A percentile compares a stretch with the other conserved stretches of the same genome.
phyloP scores from a whole-genome alignment of 2,888 invertebrate species.

The Sicus ferrugineus region DNA sequence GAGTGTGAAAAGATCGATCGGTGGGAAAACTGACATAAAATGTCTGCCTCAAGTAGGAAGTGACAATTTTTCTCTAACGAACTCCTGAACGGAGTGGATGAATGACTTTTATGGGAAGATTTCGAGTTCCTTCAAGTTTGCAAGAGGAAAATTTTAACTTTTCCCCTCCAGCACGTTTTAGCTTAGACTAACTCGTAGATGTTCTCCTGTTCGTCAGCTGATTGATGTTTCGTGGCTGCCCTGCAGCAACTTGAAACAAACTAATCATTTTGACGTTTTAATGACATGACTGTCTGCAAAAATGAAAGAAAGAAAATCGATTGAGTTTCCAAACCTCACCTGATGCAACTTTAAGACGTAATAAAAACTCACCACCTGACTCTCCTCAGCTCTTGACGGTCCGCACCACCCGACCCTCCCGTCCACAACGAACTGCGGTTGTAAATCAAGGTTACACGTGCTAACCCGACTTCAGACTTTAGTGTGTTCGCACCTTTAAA shows the following conservation, averaged over 20 bases:
- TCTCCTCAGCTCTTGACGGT: background rate
- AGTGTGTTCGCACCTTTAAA: constrained; percentile 8
- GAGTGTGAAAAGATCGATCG: background rate
- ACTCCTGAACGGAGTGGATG: background rate
- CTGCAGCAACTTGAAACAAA: constrained; percentile 33
- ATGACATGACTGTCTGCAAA: constrained; percentile 23
- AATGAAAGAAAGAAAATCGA: background rate
- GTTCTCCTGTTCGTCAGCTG: background rate
- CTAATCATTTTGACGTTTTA: constrained; percentile 42
- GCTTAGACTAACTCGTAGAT: background rate
- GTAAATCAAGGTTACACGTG: constrained; percentile 34
- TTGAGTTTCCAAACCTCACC: background rate
- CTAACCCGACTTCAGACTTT: constrained; percentile 2
- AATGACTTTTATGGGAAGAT: background rate
- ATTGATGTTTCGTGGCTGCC: constrained; percentile 20
- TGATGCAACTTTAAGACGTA: background rate
- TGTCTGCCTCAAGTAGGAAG: background rate
- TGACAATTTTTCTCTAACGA: background rate
- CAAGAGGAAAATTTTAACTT: background rate
- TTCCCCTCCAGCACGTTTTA: background rate
- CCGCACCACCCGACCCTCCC: background rate
- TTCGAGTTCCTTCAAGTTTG: background rate
- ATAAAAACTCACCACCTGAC: background rate
- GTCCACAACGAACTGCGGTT: background rate
- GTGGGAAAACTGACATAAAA: background rate